Base-by-base conservation (phyloP, 2,888 invertebrate genomes). In the Agrotis clavis region DNA sequence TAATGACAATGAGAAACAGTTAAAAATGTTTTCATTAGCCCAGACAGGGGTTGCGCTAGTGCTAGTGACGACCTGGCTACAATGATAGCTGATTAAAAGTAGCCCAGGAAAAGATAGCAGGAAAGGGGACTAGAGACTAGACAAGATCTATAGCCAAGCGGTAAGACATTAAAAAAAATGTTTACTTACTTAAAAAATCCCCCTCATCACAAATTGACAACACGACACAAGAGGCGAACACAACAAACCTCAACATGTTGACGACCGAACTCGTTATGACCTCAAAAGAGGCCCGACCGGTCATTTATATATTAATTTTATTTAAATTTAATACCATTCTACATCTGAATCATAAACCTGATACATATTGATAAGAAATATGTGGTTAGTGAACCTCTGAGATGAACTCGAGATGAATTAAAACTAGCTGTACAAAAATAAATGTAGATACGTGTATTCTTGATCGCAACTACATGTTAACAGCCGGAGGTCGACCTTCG, bases 281-380 rank as follows among this genome's bases (percentile, higher is more conserved):
- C 30, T 13, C 2, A 21, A n/a, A 18, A 14, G 50, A 61, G 35
- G 25, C 45, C 25, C 16, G 35, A 57, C 56, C 54, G 51, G 35
- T 57, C 72, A 78, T 78, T 41, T 74, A 74, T 78, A 74, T 78
- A 74, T 21, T 25, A 14, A 48, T 48, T 77, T 41, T 14, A 57
- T 30, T 21, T 60, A 45, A 60, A 53, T 71, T 19, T 16, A 41
- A 69, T 69, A 25, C 18, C 69, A 41, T 69, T 25, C 41, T 67
- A 16, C 16, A 41, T 45, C 18, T 45, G 45, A 70, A 53, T 45
- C 53, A 11, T 69, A 19, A 51, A 51, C 41, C 7, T 35, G 25
- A 51, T 51, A 18, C n/a, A 1, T 14, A 30, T 53, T 7, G 18
- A 47, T n/a, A 47, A 21, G 21, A 69, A 35, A n/a, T 30, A 70